A percentile compares a stretch with the other conserved stretches of the same genome.
These are phyloP conservation scores for Polyommatus iphigenia DNA, from an alignment of 2,888 invertebrate genomes.

Conservation along the genomic window DNA sequence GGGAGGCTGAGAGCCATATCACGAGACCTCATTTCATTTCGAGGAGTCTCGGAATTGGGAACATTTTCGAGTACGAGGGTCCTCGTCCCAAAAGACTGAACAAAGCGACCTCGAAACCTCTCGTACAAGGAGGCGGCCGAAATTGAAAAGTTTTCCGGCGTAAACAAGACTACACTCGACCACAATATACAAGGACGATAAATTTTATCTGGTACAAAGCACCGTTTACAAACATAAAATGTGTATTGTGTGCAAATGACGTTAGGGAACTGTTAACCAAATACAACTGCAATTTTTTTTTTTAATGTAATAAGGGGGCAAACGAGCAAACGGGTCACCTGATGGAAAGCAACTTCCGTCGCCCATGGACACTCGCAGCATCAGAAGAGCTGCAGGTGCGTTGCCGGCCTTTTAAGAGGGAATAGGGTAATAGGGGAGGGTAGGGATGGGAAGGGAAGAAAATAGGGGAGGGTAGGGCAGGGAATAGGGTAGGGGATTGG, in stretches of 20 bases:
- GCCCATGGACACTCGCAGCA: too few species aligned
- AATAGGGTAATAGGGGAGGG: too few species aligned
- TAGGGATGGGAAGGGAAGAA: too few species aligned
- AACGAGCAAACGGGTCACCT: too few species aligned
- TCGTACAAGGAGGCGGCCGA: background rate
- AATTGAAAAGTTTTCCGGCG: background rate
- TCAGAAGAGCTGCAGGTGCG: too few species aligned
- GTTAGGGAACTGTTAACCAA: background rate
- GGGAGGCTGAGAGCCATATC: background rate
- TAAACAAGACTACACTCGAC: background rate
- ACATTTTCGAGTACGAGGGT: background rate
- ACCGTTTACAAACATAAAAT: background rate
- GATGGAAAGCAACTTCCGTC: too few species aligned
- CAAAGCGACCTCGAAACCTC: background rate
- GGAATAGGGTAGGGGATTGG: too few species aligned
- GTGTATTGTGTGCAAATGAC: background rate
- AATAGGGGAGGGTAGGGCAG: too few species aligned
- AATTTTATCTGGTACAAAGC: background rate
- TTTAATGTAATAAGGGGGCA: too few species aligned
- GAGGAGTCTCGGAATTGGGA: background rate
- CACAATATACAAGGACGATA: background rate
- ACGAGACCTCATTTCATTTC: background rate
- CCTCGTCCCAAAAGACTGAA: conserved; percentile 7
- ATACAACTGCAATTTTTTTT: background rate
- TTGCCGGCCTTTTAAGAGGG: too few species aligned